A percentile compares a stretch with the other conserved stretches of the same genome.
Conservation (phyloP, 2,888 invertebrate species). For the Pseudolycoriella hygida region DNA sequence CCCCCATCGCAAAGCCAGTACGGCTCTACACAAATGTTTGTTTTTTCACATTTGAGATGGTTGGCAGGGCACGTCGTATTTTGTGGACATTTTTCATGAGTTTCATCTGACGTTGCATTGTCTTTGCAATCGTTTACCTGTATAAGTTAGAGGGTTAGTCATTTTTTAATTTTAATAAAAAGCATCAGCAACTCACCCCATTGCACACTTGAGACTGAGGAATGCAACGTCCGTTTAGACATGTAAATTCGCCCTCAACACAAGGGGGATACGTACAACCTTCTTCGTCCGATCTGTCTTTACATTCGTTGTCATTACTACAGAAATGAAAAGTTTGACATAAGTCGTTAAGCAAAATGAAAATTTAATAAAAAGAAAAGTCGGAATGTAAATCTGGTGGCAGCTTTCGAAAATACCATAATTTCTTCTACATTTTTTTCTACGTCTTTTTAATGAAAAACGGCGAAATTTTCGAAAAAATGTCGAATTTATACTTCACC, state of each 20-base stretch:
- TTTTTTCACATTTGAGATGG: conserved; percentile 82
- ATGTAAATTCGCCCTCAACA: conserved; percentile 86
- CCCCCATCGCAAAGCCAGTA: conserved; percentile 97
- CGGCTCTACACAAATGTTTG: conserved; percentile 92
- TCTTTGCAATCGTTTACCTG: conserved; percentile 72
- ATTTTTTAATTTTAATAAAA: too few species aligned
- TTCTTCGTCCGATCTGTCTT: conserved; percentile 80
- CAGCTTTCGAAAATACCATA: not conserved
- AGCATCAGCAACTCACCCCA: conserved; percentile 36
- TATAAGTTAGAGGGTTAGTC: too few species aligned
- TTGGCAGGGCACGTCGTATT: conserved; percentile 81
- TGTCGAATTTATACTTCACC: too few species aligned
- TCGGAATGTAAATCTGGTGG: not conserved
- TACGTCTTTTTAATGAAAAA: too few species aligned
- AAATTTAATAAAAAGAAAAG: not conserved
- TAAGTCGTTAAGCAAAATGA: too few species aligned
- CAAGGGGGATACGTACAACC: conserved; percentile 81
- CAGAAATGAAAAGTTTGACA: not conserved
- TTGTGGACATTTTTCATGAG: conserved; percentile 67
- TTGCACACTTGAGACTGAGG: conserved; percentile 76
- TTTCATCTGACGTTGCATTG: conserved; percentile 79
- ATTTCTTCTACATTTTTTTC: too few species aligned
- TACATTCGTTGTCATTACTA: conserved; percentile 76
- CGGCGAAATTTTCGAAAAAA: too few species aligned
- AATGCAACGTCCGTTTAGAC: conserved; percentile 83